Evolutionary conservation across 2,888 invertebrate genomes (phyloP).

Genomic region (Ferdinandea cuprea): DNA sequence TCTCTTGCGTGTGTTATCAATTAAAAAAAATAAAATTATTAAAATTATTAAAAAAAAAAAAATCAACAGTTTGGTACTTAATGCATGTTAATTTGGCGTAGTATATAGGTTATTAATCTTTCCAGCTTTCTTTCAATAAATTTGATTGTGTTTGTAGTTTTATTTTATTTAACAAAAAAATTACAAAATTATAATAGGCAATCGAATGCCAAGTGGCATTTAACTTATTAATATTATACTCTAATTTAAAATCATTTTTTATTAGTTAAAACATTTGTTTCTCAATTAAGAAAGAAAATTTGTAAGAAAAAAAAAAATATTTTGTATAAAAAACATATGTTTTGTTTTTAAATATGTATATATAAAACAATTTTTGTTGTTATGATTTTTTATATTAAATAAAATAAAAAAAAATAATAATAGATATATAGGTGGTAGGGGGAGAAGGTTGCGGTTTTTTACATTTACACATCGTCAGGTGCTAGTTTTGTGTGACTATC

Average conservation of each 20-base stretch:
- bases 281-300: constrained; percentile 53
- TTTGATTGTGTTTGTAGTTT: constrained; percentile 45
- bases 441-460: constrained; percentile 1
- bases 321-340: constrained; percentile 60
- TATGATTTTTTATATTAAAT: constrained; percentile 62
- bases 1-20: constrained; percentile 63
- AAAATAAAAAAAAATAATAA: constrained; percentile 65
- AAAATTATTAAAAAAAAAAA: constrained; percentile 53
- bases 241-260: constrained; percentile 58
- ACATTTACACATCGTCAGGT: constrained; percentile 80
- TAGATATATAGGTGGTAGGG: constrained; percentile 66
- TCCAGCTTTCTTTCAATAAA: constrained; percentile 61
- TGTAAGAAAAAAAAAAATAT: constrained; percentile 58
- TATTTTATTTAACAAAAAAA: constrained; percentile 36
- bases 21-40: constrained; percentile 51
- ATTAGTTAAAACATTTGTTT: constrained; percentile 56
- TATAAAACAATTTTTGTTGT: constrained; percentile 68
- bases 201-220: constrained; percentile 59
- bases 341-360: constrained; percentile 49
- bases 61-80: constrained; percentile 75
- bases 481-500: constrained; percentile 77
- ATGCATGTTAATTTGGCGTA: constrained; percentile 75
- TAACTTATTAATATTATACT: constrained; percentile 38
- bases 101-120: constrained; percentile 72
- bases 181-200: constrained; percentile 49